Percentiles rank a stretch among this genome's conserved stretches.
phyloP scores from a whole-genome alignment of 2,888 invertebrate species.

The Lucinisca nassula region DNA sequence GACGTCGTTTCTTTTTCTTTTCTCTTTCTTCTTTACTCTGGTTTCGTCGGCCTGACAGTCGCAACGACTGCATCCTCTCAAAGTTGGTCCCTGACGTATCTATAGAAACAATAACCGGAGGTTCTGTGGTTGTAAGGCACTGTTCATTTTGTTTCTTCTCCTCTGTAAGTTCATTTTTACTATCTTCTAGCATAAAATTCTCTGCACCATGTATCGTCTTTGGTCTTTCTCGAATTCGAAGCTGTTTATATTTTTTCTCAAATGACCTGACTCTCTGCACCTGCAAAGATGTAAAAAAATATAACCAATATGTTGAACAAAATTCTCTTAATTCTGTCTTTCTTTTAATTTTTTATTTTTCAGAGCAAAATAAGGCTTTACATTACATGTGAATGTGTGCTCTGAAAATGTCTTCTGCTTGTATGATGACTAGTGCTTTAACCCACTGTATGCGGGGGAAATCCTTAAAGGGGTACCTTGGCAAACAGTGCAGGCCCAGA shows the following conservation, averaged over 20 bases:
- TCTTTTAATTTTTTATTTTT: too few relatives aligned
- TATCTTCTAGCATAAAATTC: constrained; percentile 63
- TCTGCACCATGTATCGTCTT: constrained; percentile 79
- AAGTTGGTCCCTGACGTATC: constrained; percentile 96
- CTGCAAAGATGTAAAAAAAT: constrained; percentile 58
- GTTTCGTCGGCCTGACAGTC: constrained; percentile 91
- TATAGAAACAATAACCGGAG: constrained; percentile 95
- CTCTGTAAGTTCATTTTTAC: constrained; percentile 53
- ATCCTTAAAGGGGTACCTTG: too few relatives aligned
- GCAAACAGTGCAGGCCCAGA: too few relatives aligned
- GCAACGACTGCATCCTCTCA: constrained; percentile 95
- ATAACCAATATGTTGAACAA: too few relatives aligned
- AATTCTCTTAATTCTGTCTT: too few relatives aligned
- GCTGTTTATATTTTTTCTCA: constrained; percentile 80
- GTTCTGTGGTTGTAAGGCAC: constrained; percentile 84
- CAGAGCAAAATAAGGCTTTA: too few relatives aligned
- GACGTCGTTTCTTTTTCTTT: constrained; percentile 75
- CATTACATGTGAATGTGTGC: too few relatives aligned
- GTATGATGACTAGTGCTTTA: too few relatives aligned
- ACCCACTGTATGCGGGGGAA: too few relatives aligned
- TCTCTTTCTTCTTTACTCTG: constrained; percentile 66
- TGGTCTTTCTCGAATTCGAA: constrained; percentile 73
- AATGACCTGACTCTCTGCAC: constrained; percentile 72
- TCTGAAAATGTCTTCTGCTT: too few relatives aligned
- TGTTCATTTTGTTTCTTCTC: constrained; percentile 64